Evolutionary conservation across 2,888 invertebrate genomes (phyloP).

Genomic region (Scaptomyza polygonia): DNA sequence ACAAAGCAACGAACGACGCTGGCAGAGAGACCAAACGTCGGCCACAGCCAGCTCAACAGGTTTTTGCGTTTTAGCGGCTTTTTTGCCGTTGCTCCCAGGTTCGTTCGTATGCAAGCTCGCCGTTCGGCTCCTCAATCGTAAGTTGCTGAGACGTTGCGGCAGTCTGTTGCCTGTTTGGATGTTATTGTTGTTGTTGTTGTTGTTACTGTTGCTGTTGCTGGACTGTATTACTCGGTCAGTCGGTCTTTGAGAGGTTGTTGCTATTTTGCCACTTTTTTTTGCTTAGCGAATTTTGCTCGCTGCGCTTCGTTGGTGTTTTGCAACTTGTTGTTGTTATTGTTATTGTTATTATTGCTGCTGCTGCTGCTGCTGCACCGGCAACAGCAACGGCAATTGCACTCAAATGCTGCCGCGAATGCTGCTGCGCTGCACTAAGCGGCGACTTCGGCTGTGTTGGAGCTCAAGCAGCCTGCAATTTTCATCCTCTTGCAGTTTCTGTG

Average conservation of each 20-base stretch:
- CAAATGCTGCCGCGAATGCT: conserved; percentile 50
- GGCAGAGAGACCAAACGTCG: conserved; percentile 59
- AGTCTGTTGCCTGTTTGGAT: conserved; percentile 53
- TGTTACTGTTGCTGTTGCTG: conserved; percentile 60
- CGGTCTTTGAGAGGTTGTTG: conserved; percentile 85
- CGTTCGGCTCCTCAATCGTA: conserved; percentile 48
- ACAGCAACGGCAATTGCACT: conserved; percentile 73
- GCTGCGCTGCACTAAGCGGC: conserved; percentile 47
- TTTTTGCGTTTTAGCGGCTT: conserved; percentile 75
- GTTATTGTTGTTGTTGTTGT: conserved; percentile 43
- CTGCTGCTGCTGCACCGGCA: conserved; percentile 34
- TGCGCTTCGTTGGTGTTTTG: conserved; percentile 67
- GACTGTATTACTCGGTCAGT: conserved; percentile 85
- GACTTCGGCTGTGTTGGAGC: conserved; percentile 49
- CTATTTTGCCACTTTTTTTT: conserved; percentile 79
- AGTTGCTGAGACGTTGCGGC: conserved; percentile 29
- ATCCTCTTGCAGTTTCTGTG: conserved; percentile 84
- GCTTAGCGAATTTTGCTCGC: conserved; percentile 60
- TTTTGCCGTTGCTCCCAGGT: conserved; percentile 68
- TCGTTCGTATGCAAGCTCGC: conserved; percentile 46
- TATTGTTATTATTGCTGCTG: conserved; percentile 42
- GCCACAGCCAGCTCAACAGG: conserved; percentile 64
- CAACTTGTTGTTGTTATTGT: conserved; percentile 64
- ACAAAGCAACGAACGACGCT: conserved; percentile 78
- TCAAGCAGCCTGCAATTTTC: conserved; percentile 78